Percentiles rank a stretch among this genome's conserved stretches.
Conservation (phyloP, 2,113 vertebrate genomes). For the Camelus dromedarius region DNA sequence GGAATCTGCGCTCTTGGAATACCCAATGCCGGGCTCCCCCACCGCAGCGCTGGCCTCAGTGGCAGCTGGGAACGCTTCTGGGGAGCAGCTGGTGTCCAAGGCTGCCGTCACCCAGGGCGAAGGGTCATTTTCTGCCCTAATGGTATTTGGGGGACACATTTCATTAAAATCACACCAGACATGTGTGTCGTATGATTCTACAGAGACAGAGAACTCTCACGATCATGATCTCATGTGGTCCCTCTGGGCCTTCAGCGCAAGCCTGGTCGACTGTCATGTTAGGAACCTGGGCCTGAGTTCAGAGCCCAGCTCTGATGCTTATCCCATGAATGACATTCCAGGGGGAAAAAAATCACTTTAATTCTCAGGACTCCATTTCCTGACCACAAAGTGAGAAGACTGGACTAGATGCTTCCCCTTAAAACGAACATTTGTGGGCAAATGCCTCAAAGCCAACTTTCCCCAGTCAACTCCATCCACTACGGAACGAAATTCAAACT, state of each 20-base stretch:
- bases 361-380: not conserved
- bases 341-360: not conserved
- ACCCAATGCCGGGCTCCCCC: constrained; percentile 19
- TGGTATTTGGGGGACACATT: not conserved
- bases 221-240: not conserved
- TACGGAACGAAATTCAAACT: not conserved
- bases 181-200: not conserved
- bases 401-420: not conserved
- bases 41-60: not conserved
- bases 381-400: not conserved
- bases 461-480: not conserved
- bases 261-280: not conserved
- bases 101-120: not conserved
- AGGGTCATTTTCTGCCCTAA: not conserved
- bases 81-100: constrained; percentile 84
- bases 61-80: constrained; percentile 87
- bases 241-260: not conserved
- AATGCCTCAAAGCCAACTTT: not conserved
- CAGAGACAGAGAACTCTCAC: not conserved
- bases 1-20: constrained; percentile 57
- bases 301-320: not conserved
- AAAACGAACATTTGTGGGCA: not conserved
- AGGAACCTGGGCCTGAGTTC: not conserved
- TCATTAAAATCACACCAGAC: not conserved
- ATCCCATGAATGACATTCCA: not conserved